Evolutionary conservation across 2,797 vertebrate genomes (phyloP), one percentile per base, ranked within the genome.

Genomic region (Sarcophilus harrisii): DNA sequence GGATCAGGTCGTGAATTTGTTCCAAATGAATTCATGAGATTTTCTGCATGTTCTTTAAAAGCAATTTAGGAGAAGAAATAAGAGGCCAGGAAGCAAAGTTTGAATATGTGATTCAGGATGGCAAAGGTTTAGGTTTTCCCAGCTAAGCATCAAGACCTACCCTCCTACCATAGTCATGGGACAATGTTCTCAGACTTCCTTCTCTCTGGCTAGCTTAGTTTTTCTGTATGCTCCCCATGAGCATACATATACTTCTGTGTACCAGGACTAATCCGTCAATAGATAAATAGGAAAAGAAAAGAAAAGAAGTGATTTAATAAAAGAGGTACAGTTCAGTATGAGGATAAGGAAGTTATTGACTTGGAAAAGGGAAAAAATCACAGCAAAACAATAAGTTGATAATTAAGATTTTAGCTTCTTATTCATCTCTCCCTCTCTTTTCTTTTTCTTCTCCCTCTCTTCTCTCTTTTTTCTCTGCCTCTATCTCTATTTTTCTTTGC

Each of bases 51-150:
- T 98, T 98, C 98, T 98, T 98, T 98, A 95, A 98, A 98, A 98
- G 89, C 96, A 98, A 97, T 98, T 99, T 98, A 98, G 96, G 97
- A 98, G 97, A 98, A 97, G 58, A 98, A 98, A 97, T 96, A 95
- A 97, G 54, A 98, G 57, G 92, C 93, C 97, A 97, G 98, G 98
- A 98, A 98, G 97, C 96, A 94, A 97, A 96, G 93, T 97, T 97
- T 98, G 92, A 93, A 94, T 96, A 94, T 96, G 28, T 98, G 93
- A 98, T 98, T 97, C 98, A 98, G 98, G 97, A 98, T 99, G 98
- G 98, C 98, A 99, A 98, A 99, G 97, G 98, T 99, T 99, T 98
- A 98, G 97, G 98, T 99, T 99, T 99, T 99, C 99, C 98, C 98
- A 99, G 98, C 98, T 98, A 97, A 97, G 13, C 91, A 97, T 30